Evolutionary conservation across 1,140 invertebrate species (phyloP), one percentile per base, ranked within the genome.

Genomic region (Orchesella cincta): DNA sequence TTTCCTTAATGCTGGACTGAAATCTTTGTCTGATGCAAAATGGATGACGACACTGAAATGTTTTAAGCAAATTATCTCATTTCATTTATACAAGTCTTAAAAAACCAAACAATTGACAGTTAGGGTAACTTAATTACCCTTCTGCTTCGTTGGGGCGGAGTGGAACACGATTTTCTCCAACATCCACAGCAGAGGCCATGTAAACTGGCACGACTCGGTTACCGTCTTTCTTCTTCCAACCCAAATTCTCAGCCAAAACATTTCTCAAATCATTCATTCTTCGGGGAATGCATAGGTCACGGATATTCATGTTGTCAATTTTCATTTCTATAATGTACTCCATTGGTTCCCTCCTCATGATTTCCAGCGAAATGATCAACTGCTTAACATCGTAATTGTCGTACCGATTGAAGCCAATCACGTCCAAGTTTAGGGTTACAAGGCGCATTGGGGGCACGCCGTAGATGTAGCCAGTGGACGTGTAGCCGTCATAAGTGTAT

Each of bases 241-340:
- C n/a, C 18, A 82, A 64, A 20, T 82, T 73, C 1, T 80, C 75
- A 14, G 75, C 71, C 81, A 95, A 92, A 67, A 95, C 90, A 81
- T 93, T 90, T 67, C 93, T 88, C 0, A 96, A 84, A 31, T 88
- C 88, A 51, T 90, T 89, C 83, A 93, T 90, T 78, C 90, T 87
- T 80, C 86, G 87, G 29, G 82, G 85, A 83, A 92, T 89, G 78
- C 94, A 90, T 84, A 94, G 87, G 82, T 95, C 92, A 81, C 93
- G 92, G 0, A 94, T 90, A 82, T 96, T 94, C 8, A 95, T 85
- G 85, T 96, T 96, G 83, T 94, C 91, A 54, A 97, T 93, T 85
- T 96, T 96, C 81, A 96, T 86, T 82, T 93, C 91, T 2, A 95
- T 90, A 82, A 95, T 90, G 85, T 92, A 91, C 62, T 88, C 89